phyloP scores from a whole-genome alignment of 2,113 vertebrate species.

The Sander lucioperca region DNA sequence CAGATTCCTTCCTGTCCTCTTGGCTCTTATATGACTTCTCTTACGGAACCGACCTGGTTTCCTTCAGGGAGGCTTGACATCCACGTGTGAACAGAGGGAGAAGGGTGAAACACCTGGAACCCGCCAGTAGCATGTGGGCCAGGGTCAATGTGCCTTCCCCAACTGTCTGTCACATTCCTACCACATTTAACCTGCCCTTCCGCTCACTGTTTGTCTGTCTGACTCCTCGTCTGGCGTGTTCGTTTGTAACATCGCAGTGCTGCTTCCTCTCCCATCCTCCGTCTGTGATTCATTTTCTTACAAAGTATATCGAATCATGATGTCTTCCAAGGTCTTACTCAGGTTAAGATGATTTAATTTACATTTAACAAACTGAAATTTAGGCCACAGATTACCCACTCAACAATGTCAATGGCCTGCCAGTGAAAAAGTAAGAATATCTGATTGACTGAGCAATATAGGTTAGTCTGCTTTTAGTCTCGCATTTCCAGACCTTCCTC shows the following conservation, averaged over 20 bases:
- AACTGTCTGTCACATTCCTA: slow-evolving; percentile 76
- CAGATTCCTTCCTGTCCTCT: slow-evolving; percentile 52
- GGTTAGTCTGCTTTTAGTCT: slow-evolving; percentile 10
- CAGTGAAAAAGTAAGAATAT: slow-evolving; percentile 5
- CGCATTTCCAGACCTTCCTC: too few relatives aligned
- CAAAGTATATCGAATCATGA: background rate
- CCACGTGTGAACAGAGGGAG: slow-evolving; percentile 67
- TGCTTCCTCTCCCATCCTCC: slow-evolving; percentile 31
- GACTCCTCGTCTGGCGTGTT: slow-evolving; percentile 54
- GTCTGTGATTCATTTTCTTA: slow-evolving; percentile 17
- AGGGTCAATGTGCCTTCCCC: slow-evolving; percentile 65
- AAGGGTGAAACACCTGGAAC: slow-evolving; percentile 64
- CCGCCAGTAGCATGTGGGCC: slow-evolving; percentile 47
- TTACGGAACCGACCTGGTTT: slow-evolving; percentile 72
- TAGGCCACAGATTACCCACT: background rate
- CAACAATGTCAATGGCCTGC: background rate
- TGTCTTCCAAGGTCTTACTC: slow-evolving; percentile 33
- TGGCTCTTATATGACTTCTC: slow-evolving; percentile 67
- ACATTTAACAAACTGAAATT: background rate
- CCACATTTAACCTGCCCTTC: slow-evolving; percentile 66
- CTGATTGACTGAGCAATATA: slow-evolving; percentile 23
- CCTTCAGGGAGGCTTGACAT: slow-evolving; percentile 71
- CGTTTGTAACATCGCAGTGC: slow-evolving; percentile 29
- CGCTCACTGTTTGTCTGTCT: slow-evolving; percentile 66
- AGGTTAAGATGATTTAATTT: background rate